phyloP scores from a whole-genome alignment of 2,113 vertebrate species.

The Epinephelus moara region DNA sequence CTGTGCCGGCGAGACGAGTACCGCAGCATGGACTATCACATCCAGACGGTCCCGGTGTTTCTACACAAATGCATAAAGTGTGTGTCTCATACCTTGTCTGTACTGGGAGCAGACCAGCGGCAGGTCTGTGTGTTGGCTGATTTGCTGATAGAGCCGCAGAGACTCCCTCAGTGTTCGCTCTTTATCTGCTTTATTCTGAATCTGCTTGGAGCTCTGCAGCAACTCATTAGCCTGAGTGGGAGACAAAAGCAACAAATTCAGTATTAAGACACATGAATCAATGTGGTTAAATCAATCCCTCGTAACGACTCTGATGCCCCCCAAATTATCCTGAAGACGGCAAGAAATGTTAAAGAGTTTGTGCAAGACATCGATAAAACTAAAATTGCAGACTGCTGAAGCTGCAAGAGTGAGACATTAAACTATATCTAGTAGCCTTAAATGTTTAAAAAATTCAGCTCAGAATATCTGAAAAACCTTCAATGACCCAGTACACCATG shows the following conservation, averaged over 20 bases:
- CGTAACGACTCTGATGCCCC: slow-evolving; percentile 11
- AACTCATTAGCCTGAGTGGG: slow-evolving; percentile 93
- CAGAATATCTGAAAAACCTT: not conserved
- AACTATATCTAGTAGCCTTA: not conserved
- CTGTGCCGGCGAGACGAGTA: too few relatives aligned
- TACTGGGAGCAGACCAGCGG: slow-evolving; percentile 94
- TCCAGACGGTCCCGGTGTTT: too few relatives aligned
- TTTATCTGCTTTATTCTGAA: slow-evolving; percentile 93
- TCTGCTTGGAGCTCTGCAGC: slow-evolving; percentile 93
- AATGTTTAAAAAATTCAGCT: not conserved
- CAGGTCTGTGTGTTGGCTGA: slow-evolving; percentile 95
- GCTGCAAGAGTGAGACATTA: not conserved
- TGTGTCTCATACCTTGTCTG: slow-evolving; percentile 88
- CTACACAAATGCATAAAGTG: not conserved
- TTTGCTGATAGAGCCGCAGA: slow-evolving; percentile 94
- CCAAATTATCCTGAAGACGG: slow-evolving; percentile 15
- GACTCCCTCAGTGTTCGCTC: slow-evolving; percentile 93
- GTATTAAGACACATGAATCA: slow-evolving; percentile 30
- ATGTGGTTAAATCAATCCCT: slow-evolving; percentile 27
- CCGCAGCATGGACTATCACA: too few relatives aligned
- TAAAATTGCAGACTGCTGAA: not conserved
- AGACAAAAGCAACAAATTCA: slow-evolving; percentile 34
- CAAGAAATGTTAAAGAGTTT: not conserved
- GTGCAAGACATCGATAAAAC: slow-evolving; percentile 2
- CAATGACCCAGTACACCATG: not conserved